phyloP scores from a whole-genome alignment of 2,888 invertebrate species.

The Diarsia dahlii region DNA sequence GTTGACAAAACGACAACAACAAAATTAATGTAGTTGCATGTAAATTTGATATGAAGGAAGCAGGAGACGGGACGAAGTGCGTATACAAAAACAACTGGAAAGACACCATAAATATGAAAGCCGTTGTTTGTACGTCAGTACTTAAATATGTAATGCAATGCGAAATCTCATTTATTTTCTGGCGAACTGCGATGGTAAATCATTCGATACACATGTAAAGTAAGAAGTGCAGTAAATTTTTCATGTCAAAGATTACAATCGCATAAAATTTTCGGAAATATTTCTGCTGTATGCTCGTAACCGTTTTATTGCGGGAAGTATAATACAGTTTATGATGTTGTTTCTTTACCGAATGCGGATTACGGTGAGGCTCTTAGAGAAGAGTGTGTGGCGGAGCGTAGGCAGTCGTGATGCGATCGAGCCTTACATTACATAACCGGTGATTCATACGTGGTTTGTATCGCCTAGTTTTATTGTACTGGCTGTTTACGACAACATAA shows the following conservation, averaged over 20 bases:
- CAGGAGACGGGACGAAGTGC: conserved; percentile 13
- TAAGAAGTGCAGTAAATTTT: conserved; percentile 48
- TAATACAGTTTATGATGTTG: conserved; percentile 42
- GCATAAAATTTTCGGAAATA: conserved; percentile 51
- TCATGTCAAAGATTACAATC: conserved; percentile 60
- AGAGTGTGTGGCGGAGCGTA: conserved; percentile 38
- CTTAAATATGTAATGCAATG: conserved; percentile 45
- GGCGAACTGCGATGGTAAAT: conserved; percentile 43
- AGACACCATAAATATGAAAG: conserved; percentile 45
- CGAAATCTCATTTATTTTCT: conserved; percentile 45
- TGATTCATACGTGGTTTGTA: conserved; percentile 64
- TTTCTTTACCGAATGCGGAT: conserved; percentile 42
- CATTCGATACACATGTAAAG: conserved; percentile 49
- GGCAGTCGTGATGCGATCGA: conserved; percentile 62
- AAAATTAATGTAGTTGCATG: conserved; percentile 46
- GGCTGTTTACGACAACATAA: conserved; percentile 50
- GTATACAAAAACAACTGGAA: conserved; percentile 28
- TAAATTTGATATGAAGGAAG: conserved; percentile 44
- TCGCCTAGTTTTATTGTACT: conserved; percentile 54
- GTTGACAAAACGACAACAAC: conserved; percentile 50
- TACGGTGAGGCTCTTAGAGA: conserved; percentile 12
- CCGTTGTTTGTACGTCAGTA: conserved; percentile 34
- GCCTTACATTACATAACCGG: conserved; percentile 67
- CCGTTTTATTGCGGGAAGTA: conserved; percentile 48
- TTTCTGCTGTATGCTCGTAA: conserved; percentile 51